phyloP scores from a whole-genome alignment of 2,797 vertebrate species.

The Chaetodon trifasciatus region DNA sequence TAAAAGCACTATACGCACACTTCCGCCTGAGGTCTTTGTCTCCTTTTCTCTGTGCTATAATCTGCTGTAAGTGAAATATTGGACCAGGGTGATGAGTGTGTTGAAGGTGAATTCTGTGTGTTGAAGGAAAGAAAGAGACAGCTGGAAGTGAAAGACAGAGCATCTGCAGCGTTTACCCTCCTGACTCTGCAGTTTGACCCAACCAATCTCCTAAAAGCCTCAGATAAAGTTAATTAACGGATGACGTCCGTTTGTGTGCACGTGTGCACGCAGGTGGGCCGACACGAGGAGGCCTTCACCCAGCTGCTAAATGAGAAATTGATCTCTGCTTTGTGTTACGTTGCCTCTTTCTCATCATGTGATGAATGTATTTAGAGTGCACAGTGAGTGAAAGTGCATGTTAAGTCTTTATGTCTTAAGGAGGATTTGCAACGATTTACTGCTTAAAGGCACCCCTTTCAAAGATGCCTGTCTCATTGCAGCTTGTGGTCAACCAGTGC shows the following conservation, averaged over 20 bases:
- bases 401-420: background rate
- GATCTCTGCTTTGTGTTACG: slow-evolving; percentile 33
- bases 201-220: slow-evolving; percentile 77
- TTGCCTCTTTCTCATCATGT: background rate
- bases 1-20: background rate
- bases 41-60: slow-evolving; percentile 2
- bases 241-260: slow-evolving; percentile 15
- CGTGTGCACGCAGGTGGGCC: slow-evolving; percentile 4
- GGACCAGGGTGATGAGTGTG: slow-evolving; percentile 4
- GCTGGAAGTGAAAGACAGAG: slow-evolving; percentile 33
- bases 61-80: slow-evolving; percentile 40
- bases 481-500: background rate
- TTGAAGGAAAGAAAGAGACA: slow-evolving; percentile 19
- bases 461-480: background rate
- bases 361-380: background rate
- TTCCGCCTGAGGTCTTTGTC: background rate
- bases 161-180: slow-evolving; percentile 34
- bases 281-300: slow-evolving; percentile 61
- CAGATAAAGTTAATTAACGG: slow-evolving; percentile 72
- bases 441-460: background rate
- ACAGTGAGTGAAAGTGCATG: background rate
- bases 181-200: slow-evolving; percentile 62
- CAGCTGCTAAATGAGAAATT: slow-evolving; percentile 38
- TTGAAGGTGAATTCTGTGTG: slow-evolving; percentile 51
- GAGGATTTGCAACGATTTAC: background rate